Percentiles rank a stretch among this genome's conserved stretches.
Evolutionary conservation across 2,113 vertebrate species (phyloP).

Genomic region (Myocastor coypus): DNA sequence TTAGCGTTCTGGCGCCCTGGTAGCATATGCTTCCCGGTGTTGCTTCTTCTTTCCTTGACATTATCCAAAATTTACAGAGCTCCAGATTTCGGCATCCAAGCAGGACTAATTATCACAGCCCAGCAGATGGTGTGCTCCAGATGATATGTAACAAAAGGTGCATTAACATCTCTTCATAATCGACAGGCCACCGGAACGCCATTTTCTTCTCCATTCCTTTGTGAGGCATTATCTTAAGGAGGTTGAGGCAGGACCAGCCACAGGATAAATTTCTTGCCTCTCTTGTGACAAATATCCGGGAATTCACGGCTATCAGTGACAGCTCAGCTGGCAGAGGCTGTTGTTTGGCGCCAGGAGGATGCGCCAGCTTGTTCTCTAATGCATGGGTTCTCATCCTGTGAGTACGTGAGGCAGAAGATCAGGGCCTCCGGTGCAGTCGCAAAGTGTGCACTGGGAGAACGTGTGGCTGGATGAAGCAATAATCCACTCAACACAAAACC

Average conservation of each 20-base stretch:
- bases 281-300: neutral
- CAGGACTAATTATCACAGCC: constrained; percentile 53
- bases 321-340: neutral
- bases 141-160: constrained; percentile 41
- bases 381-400: neutral
- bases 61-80: constrained; percentile 69
- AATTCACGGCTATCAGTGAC: neutral
- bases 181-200: neutral
- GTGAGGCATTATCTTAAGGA: neutral
- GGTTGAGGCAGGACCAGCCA: neutral
- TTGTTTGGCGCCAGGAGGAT: neutral
- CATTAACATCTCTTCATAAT: constrained; percentile 5
- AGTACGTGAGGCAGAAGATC: neutral
- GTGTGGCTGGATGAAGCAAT: neutral
- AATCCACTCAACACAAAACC: neutral
- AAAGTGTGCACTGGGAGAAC: neutral
- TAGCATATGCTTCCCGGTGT: constrained; percentile 55
- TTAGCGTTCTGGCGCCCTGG: constrained; percentile 18
- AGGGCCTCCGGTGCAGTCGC: neutral
- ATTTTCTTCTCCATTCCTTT: neutral
- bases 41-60: constrained; percentile 43
- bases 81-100: constrained; percentile 53
- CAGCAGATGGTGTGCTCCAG: constrained; percentile 63
- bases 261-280: neutral
- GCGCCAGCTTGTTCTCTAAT: neutral